Conservation (phyloP, 2,888 invertebrate species). For the Acleris holmiana region DNA sequence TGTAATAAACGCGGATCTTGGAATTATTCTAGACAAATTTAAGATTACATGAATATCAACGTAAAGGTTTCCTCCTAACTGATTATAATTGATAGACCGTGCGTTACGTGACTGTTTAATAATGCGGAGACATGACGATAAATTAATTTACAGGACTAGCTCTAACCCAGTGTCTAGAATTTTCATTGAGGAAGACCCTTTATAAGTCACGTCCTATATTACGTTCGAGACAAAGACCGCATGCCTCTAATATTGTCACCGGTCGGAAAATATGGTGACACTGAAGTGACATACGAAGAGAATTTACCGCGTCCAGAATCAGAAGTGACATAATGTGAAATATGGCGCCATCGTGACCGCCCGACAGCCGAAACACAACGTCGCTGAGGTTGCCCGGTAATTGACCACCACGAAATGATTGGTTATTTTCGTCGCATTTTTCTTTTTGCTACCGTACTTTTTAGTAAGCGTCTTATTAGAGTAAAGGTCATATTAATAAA, state of each 20-base stretch:
- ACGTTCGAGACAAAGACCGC: slow-evolving; percentile 17
- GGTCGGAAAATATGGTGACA: slow-evolving; percentile 16
- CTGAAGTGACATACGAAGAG: slow-evolving; percentile 40
- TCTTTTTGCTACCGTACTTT: too few relatives aligned
- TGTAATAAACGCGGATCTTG: too few relatives aligned
- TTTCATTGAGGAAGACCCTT: not conserved
- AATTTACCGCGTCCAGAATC: slow-evolving; percentile 49
- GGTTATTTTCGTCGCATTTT: too few relatives aligned
- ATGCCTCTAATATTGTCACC: slow-evolving; percentile 14
- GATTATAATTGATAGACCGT: too few relatives aligned
- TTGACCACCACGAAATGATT: too few relatives aligned
- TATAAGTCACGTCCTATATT: slow-evolving; percentile 27
- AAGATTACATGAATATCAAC: too few relatives aligned
- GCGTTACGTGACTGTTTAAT: too few relatives aligned
- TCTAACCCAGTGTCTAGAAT: not conserved
- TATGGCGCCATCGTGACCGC: slow-evolving; percentile 50
- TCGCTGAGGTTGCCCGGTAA: not conserved
- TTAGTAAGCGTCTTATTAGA: too few relatives aligned
- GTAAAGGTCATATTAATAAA: too few relatives aligned
- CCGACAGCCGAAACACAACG: slow-evolving; percentile 40
- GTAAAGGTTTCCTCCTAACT: too few relatives aligned
- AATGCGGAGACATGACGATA: too few relatives aligned
- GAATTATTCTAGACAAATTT: too few relatives aligned
- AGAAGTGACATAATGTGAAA: slow-evolving; percentile 55
- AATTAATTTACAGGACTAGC: not conserved